Evolutionary conservation across 2,888 invertebrate genomes (phyloP).

Genomic region (Nomada fucata): DNA sequence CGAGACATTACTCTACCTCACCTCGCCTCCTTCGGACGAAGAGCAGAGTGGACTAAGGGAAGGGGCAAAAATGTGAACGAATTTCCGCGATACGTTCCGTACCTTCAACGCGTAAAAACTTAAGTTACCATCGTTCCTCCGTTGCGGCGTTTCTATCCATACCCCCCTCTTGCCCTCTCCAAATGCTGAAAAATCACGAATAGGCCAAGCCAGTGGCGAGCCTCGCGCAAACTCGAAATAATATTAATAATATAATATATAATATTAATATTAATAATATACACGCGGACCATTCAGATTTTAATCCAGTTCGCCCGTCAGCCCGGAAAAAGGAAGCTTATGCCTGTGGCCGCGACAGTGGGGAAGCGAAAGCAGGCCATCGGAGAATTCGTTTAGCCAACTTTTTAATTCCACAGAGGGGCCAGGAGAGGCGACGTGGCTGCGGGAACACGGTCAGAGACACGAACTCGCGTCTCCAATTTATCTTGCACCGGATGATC

Average conservation of each 20-base stretch:
- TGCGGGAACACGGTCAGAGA: conserved; percentile 6
- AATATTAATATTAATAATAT: too few species aligned
- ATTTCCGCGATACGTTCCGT: conserved; percentile 46
- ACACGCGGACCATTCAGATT: conserved; percentile 63
- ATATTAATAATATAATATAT: too few species aligned
- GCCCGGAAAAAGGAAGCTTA: conserved; percentile 48
- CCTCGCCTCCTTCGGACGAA: neutral
- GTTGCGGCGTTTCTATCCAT: conserved; percentile 8
- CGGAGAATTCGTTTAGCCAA: conserved; percentile 64
- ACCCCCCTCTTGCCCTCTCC: conserved; percentile 25
- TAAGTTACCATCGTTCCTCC: conserved; percentile 39
- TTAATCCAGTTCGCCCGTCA: conserved; percentile 71
- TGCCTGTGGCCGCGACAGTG: conserved; percentile 32
- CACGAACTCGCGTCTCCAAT: conserved; percentile 27
- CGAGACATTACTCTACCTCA: neutral
- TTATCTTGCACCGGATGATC: conserved; percentile 25
- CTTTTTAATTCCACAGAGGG: conserved; percentile 59
- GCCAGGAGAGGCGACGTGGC: conserved; percentile 6
- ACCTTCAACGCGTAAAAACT: conserved; percentile 48
- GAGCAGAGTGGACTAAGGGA: neutral
- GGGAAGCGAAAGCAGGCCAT: conserved; percentile 16
- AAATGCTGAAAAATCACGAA: conserved; percentile 44
- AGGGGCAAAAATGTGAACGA: conserved; percentile 46
- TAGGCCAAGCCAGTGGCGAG: neutral
- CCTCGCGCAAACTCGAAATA: conserved; percentile 45